A percentile compares a stretch with the other conserved stretches of the same genome.
Evolutionary conservation across 2,888 invertebrate species (phyloP).

Genomic region (Trachelus stipa): DNA sequence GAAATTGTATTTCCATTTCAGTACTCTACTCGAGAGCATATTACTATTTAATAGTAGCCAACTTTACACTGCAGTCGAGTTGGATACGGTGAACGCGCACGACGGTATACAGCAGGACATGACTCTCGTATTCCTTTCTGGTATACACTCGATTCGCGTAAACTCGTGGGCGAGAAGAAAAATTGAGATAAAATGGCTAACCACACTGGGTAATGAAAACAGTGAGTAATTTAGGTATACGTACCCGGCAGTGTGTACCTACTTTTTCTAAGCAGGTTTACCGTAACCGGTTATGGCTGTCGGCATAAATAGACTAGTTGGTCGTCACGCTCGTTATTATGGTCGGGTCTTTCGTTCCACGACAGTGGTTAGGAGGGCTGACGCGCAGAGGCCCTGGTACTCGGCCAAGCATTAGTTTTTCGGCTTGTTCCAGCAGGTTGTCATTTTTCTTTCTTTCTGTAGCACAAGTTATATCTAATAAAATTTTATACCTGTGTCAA

Average conservation of each 20-base stretch:
- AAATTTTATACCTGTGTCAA: neutral
- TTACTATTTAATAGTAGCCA: neutral
- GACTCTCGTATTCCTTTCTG: neutral
- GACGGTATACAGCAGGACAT: neutral
- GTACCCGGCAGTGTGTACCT: neutral
- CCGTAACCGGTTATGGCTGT: neutral
- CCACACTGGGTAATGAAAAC: neutral
- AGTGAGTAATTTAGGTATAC: neutral
- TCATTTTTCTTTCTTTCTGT: neutral
- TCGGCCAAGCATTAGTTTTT: neutral
- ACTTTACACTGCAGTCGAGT: neutral
- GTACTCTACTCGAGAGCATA: neutral
- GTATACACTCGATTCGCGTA: neutral
- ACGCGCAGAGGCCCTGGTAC: neutral
- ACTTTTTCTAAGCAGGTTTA: neutral
- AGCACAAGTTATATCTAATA: neutral
- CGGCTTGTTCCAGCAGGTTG: neutral
- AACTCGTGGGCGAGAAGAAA: neutral
- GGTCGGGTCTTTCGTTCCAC: neutral
- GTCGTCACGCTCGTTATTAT: neutral
- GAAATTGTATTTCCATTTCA: neutral
- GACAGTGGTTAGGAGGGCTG: neutral
- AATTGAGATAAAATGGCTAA: neutral
- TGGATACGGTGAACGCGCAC: neutral
- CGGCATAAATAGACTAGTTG: neutral